phyloP scores from a whole-genome alignment of 1,140 invertebrate species.

The Coelopa frigida region DNA sequence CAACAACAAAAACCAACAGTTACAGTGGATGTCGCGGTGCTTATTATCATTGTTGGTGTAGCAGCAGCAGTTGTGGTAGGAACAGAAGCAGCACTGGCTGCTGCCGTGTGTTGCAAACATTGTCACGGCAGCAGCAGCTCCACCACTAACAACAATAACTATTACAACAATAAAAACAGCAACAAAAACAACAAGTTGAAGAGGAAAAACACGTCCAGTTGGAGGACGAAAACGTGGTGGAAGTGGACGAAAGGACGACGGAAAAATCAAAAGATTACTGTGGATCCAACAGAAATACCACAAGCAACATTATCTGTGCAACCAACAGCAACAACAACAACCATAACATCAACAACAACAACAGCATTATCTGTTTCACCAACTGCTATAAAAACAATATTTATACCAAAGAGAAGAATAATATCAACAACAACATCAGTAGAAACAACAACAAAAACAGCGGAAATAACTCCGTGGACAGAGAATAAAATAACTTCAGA shows the following conservation, averaged over 20 bases:
- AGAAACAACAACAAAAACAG: conserved; percentile 1
- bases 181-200: not conserved
- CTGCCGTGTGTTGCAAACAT: no score
- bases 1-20: no score
- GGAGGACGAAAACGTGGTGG: no score
- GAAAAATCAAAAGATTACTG: not conserved
- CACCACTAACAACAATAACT: not conserved
- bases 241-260: not conserved
- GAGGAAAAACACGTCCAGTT: conserved; percentile 1
- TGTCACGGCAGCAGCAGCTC: not conserved
- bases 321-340: not conserved
- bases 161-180: not conserved
- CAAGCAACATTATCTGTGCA: no score
- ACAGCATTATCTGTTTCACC: not conserved
- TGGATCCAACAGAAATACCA: not conserved
- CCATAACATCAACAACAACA: not conserved
- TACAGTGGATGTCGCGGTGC: no score
- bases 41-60: no score
- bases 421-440: conserved; percentile 8
- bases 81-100: no score
- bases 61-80: no score
- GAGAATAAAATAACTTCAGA: conserved; percentile 2
- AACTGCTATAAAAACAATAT: not conserved
- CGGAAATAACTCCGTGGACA: not conserved
- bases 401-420: not conserved